phyloP scores from a whole-genome alignment of 1,140 invertebrate genomes.

The Ylistrum balloti region DNA sequence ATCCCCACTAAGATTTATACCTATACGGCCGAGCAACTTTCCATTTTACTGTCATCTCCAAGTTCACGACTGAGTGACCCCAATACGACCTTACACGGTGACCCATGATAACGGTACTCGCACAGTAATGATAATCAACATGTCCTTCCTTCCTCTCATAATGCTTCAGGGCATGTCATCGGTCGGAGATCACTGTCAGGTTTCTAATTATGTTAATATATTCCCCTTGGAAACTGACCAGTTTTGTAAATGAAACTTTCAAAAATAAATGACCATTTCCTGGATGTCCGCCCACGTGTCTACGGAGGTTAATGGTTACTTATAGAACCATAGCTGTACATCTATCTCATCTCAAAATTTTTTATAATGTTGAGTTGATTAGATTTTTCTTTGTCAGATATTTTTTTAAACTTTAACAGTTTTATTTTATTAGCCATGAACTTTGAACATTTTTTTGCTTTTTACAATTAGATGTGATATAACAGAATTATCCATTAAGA shows the following conservation, averaged over 20 bases:
- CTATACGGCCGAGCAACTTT: not conserved
- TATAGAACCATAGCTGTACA: not conserved
- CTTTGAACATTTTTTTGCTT: no score
- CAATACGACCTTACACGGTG: not conserved
- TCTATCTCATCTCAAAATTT: no score
- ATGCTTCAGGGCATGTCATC: not conserved
- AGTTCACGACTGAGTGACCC: not conserved
- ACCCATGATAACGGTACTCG: slow-evolving; percentile 10
- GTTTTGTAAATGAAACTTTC: not conserved
- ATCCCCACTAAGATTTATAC: not conserved
- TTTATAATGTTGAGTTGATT: no score
- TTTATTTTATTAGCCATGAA: no score
- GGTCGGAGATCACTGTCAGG: not conserved
- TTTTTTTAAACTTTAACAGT: no score
- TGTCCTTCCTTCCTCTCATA: not conserved
- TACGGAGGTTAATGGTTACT: not conserved
- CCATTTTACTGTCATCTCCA: slow-evolving; percentile 25
- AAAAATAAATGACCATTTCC: not conserved
- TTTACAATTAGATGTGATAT: no score
- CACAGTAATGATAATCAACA: slow-evolving; percentile 23
- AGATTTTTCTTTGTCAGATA: no score
- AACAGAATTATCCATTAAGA: no score
- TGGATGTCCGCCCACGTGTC: not conserved
- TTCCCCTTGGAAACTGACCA: not conserved
- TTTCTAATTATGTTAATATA: not conserved